Conservation (phyloP, 1,140 invertebrate species). For the Penaeus indicus region DNA sequence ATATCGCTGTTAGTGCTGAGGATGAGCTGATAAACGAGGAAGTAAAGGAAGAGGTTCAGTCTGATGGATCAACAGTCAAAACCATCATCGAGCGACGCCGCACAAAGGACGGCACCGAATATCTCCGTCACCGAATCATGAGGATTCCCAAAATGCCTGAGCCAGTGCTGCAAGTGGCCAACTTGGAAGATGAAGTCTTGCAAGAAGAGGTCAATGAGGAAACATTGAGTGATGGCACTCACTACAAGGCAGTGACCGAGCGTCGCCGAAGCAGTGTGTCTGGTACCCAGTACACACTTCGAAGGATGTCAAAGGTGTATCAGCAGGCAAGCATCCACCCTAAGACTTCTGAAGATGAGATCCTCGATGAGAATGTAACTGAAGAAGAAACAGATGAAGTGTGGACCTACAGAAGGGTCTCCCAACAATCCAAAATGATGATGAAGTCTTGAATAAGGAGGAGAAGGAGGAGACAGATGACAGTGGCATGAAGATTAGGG, state of each 20-base stretch:
- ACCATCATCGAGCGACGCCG: constrained; percentile 64
- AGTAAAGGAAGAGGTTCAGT: constrained; percentile 64
- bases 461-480: constrained; percentile 65
- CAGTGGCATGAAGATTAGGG: constrained; percentile 44
- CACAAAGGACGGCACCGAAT: constrained; percentile 65
- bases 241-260: constrained; percentile 61
- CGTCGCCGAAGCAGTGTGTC: constrained; percentile 63
- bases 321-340: constrained; percentile 47
- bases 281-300: constrained; percentile 64
- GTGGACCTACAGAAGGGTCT: constrained; percentile 62
- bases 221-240: constrained; percentile 60
- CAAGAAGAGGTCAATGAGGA: constrained; percentile 64
- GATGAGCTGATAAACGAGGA: constrained; percentile 65
- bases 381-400: constrained; percentile 65
- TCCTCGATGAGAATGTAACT: constrained; percentile 63
- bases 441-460: constrained; percentile 59
- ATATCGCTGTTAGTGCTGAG: constrained; percentile 63
- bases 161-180: constrained; percentile 61
- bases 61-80: constrained; percentile 60
- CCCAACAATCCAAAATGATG: constrained; percentile 64
- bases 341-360: constrained; percentile 49
- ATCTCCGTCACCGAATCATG: constrained; percentile 65
- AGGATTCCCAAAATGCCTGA: constrained; percentile 65
- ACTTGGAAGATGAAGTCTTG: constrained; percentile 60
- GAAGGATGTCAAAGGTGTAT: constrained; percentile 62